phyloP scores from a whole-genome alignment of 2,113 vertebrate species.

The Anarrhichthys ocellatus region DNA sequence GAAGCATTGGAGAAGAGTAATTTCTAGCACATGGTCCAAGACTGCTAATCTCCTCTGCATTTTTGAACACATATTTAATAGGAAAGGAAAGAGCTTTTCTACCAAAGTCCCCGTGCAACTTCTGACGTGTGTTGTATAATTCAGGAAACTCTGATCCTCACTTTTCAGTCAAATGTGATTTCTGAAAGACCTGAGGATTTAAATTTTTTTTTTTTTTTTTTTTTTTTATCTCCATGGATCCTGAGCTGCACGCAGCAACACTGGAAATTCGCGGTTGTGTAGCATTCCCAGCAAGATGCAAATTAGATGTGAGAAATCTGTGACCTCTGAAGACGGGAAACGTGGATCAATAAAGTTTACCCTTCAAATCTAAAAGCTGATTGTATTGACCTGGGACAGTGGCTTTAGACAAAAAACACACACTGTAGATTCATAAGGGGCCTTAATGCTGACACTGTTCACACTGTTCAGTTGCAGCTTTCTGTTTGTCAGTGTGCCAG shows the following conservation, averaged over 20 bases:
- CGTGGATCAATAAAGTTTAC: conserved; percentile 17
- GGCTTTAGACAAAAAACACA: background rate
- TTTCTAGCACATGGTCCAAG: background rate
- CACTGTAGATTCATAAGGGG: background rate
- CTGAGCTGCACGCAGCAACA: background rate
- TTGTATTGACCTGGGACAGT: background rate
- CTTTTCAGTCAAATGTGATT: background rate
- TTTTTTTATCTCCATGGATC: background rate
- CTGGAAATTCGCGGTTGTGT: conserved; percentile 9
- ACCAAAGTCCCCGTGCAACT: background rate
- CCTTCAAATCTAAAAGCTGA: background rate
- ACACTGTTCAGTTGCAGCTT: conserved; percentile 4
- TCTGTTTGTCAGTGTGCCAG: conserved; percentile 9
- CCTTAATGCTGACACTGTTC: background rate
- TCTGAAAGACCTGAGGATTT: conserved; percentile 7
- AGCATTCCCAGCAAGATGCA: conserved; percentile 30
- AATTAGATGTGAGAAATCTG: conserved; percentile 4
- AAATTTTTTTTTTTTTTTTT: background rate
- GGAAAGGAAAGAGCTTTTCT: conserved; percentile 7
- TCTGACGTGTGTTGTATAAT: conserved; percentile 2
- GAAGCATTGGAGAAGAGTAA: background rate
- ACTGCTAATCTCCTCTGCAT: conserved; percentile 15
- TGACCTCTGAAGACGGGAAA: background rate
- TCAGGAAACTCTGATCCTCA: background rate
- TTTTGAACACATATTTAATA: conserved; percentile 1